Conservation (phyloP, 2,113 vertebrate species). For the Ceratotherium simum region DNA sequence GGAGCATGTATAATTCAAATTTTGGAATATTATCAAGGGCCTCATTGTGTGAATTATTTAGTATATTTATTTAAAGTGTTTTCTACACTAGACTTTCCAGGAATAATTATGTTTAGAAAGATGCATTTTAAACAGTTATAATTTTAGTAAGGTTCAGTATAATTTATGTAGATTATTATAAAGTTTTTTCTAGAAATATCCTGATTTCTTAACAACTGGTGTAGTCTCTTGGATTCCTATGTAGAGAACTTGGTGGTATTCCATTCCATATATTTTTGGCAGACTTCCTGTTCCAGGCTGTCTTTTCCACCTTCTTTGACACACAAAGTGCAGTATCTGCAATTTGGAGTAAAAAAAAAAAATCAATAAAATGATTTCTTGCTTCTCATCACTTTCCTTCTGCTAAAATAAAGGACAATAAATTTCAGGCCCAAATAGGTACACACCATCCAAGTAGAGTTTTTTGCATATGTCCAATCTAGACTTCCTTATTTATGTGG, state of each 20-base stretch:
- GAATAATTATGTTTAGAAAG: not conserved
- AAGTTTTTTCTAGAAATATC: not conserved
- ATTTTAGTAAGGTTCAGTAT: not conserved
- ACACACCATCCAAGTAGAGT: not conserved
- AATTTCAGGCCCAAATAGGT: not conserved
- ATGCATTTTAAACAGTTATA: not conserved
- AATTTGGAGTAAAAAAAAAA: not conserved
- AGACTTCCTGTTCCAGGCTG: not conserved
- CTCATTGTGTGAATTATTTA: not conserved
- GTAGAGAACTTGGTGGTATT: not conserved
- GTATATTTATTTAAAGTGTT: not conserved
- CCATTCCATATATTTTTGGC: not conserved
- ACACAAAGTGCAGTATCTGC: not conserved
- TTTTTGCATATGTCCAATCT: not conserved
- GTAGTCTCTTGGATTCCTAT: not conserved
- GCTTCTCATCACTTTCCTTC: not conserved
- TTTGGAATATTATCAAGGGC: not conserved
- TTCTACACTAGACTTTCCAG: not conserved
- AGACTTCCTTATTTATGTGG: not conserved
- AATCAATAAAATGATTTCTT: slow-evolving; percentile 4
- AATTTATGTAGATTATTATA: not conserved
- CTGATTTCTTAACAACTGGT: not conserved
- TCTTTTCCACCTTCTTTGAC: slow-evolving; percentile 24
- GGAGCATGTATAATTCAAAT: not conserved
- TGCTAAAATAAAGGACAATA: not conserved